These are phyloP conservation scores for Sericinus montela DNA, from an alignment of 2,888 invertebrate species.

Conservation along the genomic window DNA sequence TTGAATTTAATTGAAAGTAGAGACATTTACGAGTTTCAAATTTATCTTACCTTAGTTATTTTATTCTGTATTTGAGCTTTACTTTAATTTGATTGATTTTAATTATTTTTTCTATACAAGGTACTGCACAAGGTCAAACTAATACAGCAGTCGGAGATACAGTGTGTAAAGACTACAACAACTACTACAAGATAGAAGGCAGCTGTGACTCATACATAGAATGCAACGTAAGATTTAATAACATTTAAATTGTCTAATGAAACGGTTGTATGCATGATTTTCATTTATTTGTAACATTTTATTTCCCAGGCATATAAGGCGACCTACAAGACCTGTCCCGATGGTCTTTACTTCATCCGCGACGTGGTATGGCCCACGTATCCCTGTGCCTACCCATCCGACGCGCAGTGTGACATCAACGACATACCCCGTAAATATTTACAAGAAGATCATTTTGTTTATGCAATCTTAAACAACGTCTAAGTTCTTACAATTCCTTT, in stretches of 20 bases:
- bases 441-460: neutral
- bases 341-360: constrained; percentile 87
- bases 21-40: too few species aligned
- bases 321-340: constrained; percentile 84
- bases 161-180: constrained; percentile 30
- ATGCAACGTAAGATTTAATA: constrained; percentile 65
- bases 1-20: too few species aligned
- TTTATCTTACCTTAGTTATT: too few species aligned
- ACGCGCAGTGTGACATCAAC: constrained; percentile 81
- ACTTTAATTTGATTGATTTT: too few species aligned
- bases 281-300: neutral
- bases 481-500: neutral
- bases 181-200: constrained; percentile 78
- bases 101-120: too few species aligned
- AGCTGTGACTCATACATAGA: constrained; percentile 86
- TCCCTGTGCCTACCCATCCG: constrained; percentile 90
- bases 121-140: neutral
- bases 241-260: too few species aligned
- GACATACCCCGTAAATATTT: constrained; percentile 72
- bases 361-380: constrained; percentile 81
- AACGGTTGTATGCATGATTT: neutral
- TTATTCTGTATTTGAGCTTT: too few species aligned
- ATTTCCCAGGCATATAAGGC: constrained; percentile 73
- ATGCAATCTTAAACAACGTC: neutral
- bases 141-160: neutral